phyloP scores from a whole-genome alignment of 2,888 invertebrate genomes.

The Chymomyza fuscimana region DNA sequence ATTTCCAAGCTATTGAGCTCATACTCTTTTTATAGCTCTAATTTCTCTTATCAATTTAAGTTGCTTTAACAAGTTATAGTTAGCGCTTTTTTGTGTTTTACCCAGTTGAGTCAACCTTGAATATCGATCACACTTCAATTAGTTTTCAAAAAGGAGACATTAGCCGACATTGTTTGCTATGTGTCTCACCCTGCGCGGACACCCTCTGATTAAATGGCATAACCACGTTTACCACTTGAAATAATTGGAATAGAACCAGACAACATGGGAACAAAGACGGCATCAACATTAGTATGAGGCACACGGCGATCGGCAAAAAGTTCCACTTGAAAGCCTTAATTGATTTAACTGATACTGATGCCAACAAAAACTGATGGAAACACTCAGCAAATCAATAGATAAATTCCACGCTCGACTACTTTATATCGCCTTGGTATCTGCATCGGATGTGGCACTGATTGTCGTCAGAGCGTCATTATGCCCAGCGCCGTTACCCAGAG shows the following conservation, averaged over 20 bases:
- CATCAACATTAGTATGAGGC: conserved; percentile 48
- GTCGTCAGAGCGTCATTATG: not conserved
- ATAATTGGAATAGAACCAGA: conserved; percentile 58
- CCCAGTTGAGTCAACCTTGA: conserved; percentile 47
- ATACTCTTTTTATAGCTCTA: not conserved
- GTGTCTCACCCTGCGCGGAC: conserved; percentile 6
- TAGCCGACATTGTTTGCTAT: conserved; percentile 57
- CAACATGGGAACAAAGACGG: conserved; percentile 8
- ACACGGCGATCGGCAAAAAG: conserved; percentile 58
- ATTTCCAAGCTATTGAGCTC: not conserved
- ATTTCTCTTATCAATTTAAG: conserved; percentile 16
- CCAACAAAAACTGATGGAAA: conserved; percentile 33
- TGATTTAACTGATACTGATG: conserved; percentile 72
- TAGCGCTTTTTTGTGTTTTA: conserved; percentile 6
- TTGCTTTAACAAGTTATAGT: conserved; percentile 11
- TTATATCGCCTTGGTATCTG: conserved; percentile 48
- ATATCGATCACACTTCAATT: conserved; percentile 58
- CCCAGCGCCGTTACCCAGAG: not conserved
- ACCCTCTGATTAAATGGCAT: conserved; percentile 68
- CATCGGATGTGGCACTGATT: conserved; percentile 62
- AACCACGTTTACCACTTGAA: conserved; percentile 71
- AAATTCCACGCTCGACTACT: conserved; percentile 42
- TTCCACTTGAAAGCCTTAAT: conserved; percentile 72
- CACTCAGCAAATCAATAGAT: conserved; percentile 70
- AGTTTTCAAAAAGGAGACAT: conserved; percentile 53